Conservation (phyloP, 2,888 invertebrate species). For the Nymphalis polychloros region DNA sequence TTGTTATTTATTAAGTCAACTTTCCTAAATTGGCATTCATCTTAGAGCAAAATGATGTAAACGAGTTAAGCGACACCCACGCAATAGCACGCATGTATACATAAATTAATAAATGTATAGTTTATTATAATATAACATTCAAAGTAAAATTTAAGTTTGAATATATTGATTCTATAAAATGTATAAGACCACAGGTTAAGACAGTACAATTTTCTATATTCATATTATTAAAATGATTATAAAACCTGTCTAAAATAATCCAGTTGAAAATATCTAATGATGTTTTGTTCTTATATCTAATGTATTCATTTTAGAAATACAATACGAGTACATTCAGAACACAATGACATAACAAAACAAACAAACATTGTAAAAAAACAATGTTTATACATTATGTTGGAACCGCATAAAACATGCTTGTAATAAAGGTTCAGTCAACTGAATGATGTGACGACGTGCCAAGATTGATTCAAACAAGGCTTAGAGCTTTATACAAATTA, state of each 20-base stretch:
- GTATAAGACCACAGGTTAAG: neutral
- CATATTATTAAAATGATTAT: too few relatives aligned
- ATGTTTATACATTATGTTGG: neutral
- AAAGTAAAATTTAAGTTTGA: neutral
- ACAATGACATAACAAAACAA: neutral
- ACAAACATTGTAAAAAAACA: neutral
- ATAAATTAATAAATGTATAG: neutral
- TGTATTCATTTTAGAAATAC: neutral
- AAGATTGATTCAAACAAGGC: constrained; percentile 23
- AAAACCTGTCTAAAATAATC: too few relatives aligned
- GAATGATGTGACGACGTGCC: constrained; percentile 28
- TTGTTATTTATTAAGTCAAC: constrained; percentile 6
- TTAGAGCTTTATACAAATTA: constrained; percentile 19
- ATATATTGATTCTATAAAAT: neutral
- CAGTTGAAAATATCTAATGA: too few relatives aligned
- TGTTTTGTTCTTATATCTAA: too few relatives aligned
- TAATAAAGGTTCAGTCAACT: constrained; percentile 27
- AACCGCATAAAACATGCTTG: constrained; percentile 11
- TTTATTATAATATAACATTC: neutral
- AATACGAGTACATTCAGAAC: neutral
- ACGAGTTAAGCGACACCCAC: constrained; percentile 28
- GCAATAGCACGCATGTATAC: constrained; percentile 13
- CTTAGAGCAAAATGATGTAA: constrained; percentile 17
- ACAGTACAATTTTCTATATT: too few relatives aligned
- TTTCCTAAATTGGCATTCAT: constrained; percentile 31